Evolutionary conservation across 2,113 vertebrate genomes (phyloP), one percentile per base, ranked within the genome.

Genomic region (Chamaetylas fuelleborni): DNA sequence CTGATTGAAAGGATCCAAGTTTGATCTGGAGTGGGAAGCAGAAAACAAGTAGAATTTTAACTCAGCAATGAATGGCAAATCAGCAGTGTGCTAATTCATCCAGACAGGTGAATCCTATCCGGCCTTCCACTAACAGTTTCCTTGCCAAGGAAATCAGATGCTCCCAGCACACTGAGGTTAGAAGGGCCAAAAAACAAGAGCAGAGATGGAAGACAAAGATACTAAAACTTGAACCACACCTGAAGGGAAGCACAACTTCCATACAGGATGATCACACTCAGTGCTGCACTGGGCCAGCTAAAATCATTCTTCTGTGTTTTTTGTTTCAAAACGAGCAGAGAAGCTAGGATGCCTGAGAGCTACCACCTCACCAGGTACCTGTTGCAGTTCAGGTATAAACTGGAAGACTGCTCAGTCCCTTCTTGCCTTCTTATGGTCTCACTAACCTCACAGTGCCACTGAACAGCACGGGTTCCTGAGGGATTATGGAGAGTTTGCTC

Each of bases 401-500:
- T 38, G 38, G 43, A 29, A 65, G 58, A 25, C 24, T 3, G 4
- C 33, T 85, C 31, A 51, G 7, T 36, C 67, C 12, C 7, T 51
- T 51, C 19, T 40, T 51, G 54, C 23, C 28, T 34, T 54, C 28
- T 58, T 45, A 48, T 5, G 8, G 38, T 50, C 8, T 43, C 57
- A 89, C 98, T 93, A 90, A 99, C 99, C 99, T 98, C 95, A 99
- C 98, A 8, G 99, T 99, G 57, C 99, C 99, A 48, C 98, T 98
- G 97, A 99, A 99, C 8, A 99, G 97, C 86, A 99, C 99, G 0
- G 99, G 99, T 89, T 99, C 99, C 90, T 99, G 99, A 34, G 99
- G 99, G 56, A 99, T 99, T 96, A 99, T 99, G 66, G 99, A 99
- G 60, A 99, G 98, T 34, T 99, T 99, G 98, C 98, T 99, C 60